Evolutionary conservation across 2,797 vertebrate genomes (phyloP), one percentile per base, ranked within the genome.

Genomic region (Oophaga sylvatica): DNA sequence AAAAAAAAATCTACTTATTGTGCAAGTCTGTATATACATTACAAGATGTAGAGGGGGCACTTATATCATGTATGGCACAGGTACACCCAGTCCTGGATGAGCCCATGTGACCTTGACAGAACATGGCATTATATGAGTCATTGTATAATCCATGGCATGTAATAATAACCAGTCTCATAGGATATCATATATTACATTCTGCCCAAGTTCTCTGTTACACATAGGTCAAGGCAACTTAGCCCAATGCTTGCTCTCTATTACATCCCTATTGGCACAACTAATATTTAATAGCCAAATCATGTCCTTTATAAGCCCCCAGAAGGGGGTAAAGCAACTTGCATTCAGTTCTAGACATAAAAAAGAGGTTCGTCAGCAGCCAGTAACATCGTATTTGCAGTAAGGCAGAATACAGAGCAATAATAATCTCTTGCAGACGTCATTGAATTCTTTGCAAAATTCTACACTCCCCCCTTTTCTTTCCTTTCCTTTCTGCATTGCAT

Each of bases 81-180:
- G 82, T 84, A 73, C 31, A 15, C 13, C 22, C 5, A 2, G 56
- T 60, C 16, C 78, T 35, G 19, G 9, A 20, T 57, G n/a, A 62
- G 17, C 78, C 63, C 78, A 20, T 53, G 22, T 84, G 56, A 84
- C 82, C 82, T 84, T 84, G 82, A 73, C 57, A 76, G 35, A 75
- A 41, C 70, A 35, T n/a, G 63, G 35, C 29, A 13, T 59, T 13
- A 71, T 41, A 70, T 59, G 19, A 41, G 13, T 35, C 22, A 35
- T 16, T 45, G 16, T 68, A 35, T 19, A 56, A 41, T 35, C 16
- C 10, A 29, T n/a, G 10, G 2, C 16, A 12, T 15, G 68, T 29
- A 19, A 81, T 17, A 68, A 81, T 6, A 20, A 20, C 19, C 16
- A 16, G 45, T n/a, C 17, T 63, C n/a, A 13, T 12, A 67, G 6